phyloP scores from a whole-genome alignment of 2,113 vertebrate genomes.

The Myiozetetes cayanensis region DNA sequence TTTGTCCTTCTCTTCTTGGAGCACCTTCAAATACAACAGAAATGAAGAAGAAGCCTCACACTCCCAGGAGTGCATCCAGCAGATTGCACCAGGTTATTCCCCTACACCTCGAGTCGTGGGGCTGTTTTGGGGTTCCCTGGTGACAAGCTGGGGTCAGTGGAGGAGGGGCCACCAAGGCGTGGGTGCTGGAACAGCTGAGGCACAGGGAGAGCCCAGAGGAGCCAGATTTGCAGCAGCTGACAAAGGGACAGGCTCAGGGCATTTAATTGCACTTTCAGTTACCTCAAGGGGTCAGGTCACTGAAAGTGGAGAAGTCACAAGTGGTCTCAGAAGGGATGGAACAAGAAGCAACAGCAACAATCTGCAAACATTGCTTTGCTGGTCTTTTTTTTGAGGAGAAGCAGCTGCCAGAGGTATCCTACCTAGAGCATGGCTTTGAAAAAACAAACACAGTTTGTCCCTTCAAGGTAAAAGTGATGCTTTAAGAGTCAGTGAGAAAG shows the following conservation, averaged over 20 bases:
- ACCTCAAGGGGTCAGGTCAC: not conserved
- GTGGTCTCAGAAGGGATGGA: not conserved
- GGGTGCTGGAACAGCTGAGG: not conserved
- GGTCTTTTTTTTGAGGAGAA: not conserved
- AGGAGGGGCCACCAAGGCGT: not conserved
- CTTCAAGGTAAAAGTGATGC: not conserved
- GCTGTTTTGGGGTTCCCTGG: not conserved
- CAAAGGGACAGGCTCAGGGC: not conserved
- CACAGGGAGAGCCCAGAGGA: not conserved
- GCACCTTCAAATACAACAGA: not conserved
- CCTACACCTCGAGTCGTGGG: fast-evolving
- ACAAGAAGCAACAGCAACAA: not conserved
- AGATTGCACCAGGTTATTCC: not conserved
- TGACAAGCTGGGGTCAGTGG: not conserved
- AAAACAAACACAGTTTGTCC: not conserved
- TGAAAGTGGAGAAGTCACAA: not conserved
- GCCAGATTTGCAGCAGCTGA: not conserved
- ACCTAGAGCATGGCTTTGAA: not conserved
- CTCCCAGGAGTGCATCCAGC: not conserved
- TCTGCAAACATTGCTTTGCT: not conserved
- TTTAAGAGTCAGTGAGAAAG: not conserved
- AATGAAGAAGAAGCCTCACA: not conserved
- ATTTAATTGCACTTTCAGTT: not conserved
- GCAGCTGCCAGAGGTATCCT: not conserved
- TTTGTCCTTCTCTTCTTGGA: not conserved